Conservation (phyloP, 2,888 invertebrate genomes). For the Cataglyphis albicans region DNA sequence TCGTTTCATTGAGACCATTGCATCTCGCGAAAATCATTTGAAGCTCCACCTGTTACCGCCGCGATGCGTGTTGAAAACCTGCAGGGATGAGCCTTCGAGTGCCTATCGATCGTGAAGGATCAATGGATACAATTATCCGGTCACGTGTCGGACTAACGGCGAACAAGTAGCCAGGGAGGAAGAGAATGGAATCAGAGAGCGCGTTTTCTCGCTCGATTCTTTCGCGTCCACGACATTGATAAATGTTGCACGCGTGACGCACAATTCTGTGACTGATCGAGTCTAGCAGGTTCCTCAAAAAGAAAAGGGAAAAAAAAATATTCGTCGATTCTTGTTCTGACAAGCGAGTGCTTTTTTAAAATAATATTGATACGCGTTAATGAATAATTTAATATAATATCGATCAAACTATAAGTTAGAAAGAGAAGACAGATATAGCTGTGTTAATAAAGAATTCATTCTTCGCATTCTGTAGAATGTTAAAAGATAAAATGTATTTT, state of each 20-base stretch:
- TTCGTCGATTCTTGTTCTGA: background rate
- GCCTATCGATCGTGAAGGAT: conserved; percentile 71
- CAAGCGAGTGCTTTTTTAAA: background rate
- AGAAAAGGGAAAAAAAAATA: background rate
- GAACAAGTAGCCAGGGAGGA: conserved; percentile 40
- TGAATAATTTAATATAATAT: background rate
- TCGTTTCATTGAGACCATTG: background rate
- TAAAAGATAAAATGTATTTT: background rate
- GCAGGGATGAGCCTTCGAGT: conserved; percentile 62
- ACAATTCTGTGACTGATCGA: conserved; percentile 38
- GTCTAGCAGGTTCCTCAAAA: conserved; percentile 11
- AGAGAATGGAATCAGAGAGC: conserved; percentile 57
- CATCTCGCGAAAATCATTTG: conserved; percentile 39
- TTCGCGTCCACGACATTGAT: conserved; percentile 69
- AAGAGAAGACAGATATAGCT: background rate
- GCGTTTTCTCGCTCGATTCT: conserved; percentile 63
- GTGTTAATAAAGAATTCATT: background rate
- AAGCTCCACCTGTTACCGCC: conserved; percentile 64
- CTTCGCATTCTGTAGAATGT: background rate
- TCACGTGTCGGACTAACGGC: conserved; percentile 68
- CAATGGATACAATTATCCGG: conserved; percentile 75
- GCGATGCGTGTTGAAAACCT: conserved; percentile 61
- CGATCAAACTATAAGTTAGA: background rate
- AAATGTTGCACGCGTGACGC: conserved; percentile 71
- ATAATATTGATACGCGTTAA: background rate